phyloP scores from a whole-genome alignment of 2,113 vertebrate genomes.

The Microcebus griseorufus region DNA sequence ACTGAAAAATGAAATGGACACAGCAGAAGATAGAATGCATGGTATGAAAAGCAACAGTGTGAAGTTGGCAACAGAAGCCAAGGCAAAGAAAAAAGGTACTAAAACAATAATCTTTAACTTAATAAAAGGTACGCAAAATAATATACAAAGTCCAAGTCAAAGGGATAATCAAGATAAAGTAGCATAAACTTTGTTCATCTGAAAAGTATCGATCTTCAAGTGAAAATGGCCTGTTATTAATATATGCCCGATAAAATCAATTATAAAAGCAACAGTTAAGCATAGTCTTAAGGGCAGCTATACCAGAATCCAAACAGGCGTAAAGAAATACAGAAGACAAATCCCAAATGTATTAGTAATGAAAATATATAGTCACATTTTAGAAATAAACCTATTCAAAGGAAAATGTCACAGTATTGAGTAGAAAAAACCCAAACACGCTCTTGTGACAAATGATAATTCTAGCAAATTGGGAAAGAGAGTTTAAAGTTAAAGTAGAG shows the following conservation, averaged over 20 bases:
- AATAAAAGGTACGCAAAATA: background rate
- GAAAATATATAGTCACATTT: background rate
- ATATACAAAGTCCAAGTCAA: background rate
- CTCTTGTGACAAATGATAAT: background rate
- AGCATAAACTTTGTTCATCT: background rate
- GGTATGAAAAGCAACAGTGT: background rate
- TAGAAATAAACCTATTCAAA: background rate
- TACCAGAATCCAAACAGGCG: background rate
- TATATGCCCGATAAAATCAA: background rate
- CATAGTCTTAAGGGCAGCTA: background rate
- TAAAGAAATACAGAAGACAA: background rate
- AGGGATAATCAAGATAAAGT: background rate
- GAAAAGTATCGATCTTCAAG: background rate
- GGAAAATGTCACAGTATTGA: background rate
- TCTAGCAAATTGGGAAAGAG: background rate
- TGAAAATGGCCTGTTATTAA: background rate
- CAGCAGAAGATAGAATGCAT: background rate
- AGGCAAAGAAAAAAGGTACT: background rate
- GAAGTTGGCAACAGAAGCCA: background rate
- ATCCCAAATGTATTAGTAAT: background rate
- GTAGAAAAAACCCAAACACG: background rate
- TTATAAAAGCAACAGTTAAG: background rate
- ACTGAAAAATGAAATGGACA: background rate
- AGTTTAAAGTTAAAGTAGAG: background rate
- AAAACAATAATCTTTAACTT: background rate